Base-by-base conservation (phyloP, 2,113 vertebrate genomes). In the Loxodonta africana region DNA sequence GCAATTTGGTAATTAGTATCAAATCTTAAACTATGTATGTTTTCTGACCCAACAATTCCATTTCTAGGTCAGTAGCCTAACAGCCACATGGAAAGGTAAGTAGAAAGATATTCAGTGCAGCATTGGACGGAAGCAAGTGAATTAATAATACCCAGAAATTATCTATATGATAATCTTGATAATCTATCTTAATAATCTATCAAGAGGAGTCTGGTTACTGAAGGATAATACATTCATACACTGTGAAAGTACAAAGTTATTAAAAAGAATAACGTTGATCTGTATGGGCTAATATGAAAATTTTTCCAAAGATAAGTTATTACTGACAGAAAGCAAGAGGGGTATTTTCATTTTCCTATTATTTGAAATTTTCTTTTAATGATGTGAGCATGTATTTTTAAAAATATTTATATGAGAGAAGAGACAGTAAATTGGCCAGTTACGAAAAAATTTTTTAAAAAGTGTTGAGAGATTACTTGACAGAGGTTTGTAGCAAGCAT, bases 191-290 rank as follows among this genome's bases (percentile, higher is more conserved):
- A 37, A 37, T 37, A 37, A 48, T 4, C 82, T 63, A 92, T 33
- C 33, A 41, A 77, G 9, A 78, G 46, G 44, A 44, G 7, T 74
- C 57, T 67, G 44, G 44, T 48, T 60, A 62, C 3, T 73, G 51
- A 94, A 71, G 28, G 69, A 69, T 81, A 94, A 30, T 73, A 48
- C 65, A 46, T 91, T 81, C 33, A 73, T 60, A 71, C 62, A 87
- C 15, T 81, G 7, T 51, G 78, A 21, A 30, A 73, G 10, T 37
- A 82, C 9, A 88, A 30, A 88, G 17, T 4, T 37, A 60, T 62
- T 93, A 23, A 81, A 80, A 87, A 71, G 60, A 85, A 74, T 88
- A 51, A 83, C 25, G 14, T 41, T 51, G 69, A 83, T 63, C 25
- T 41, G 51, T 57, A 60, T 2, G 1, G 30, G 26, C 37, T 85